A percentile compares a stretch with the other conserved stretches of the same genome.
Evolutionary conservation across 2,113 vertebrate genomes (phyloP).

Genomic region (Calidris pugnax): DNA sequence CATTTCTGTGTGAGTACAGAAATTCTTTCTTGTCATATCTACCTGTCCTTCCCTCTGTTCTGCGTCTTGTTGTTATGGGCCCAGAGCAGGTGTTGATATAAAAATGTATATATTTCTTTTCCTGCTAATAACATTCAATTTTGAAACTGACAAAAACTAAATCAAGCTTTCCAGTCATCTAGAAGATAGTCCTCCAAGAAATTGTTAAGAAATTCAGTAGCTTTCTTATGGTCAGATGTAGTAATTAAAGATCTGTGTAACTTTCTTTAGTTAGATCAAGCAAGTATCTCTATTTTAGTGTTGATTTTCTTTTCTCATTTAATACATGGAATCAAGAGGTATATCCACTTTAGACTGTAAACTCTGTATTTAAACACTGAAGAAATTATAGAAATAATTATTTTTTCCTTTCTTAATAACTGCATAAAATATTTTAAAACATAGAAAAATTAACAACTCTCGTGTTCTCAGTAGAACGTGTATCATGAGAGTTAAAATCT

Average conservation of each 20-base stretch:
- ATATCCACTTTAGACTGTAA: slow-evolving; percentile 45
- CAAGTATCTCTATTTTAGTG: neutral
- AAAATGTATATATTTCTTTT: neutral
- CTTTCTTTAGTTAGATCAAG: neutral
- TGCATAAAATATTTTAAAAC: neutral
- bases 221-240: neutral
- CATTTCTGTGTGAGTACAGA: neutral
- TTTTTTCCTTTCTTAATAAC: neutral
- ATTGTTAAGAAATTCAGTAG: neutral
- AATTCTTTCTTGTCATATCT: neutral
- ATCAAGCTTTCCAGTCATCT: neutral
- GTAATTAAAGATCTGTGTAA: neutral
- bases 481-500: neutral
- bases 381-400: slow-evolving; percentile 36
- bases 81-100: neutral
- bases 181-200: neutral
- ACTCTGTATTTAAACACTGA: neutral
- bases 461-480: neutral
- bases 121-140: neutral
- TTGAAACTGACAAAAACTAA: neutral
- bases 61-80: neutral
- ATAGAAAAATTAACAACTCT: neutral
- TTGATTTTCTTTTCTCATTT: slow-evolving; percentile 50
- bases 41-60: neutral
- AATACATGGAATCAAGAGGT: slow-evolving; percentile 39